Percentiles rank a stretch among this genome's conserved stretches.
Conservation (phyloP, 2,113 vertebrate species). For the Prinia subflava region DNA sequence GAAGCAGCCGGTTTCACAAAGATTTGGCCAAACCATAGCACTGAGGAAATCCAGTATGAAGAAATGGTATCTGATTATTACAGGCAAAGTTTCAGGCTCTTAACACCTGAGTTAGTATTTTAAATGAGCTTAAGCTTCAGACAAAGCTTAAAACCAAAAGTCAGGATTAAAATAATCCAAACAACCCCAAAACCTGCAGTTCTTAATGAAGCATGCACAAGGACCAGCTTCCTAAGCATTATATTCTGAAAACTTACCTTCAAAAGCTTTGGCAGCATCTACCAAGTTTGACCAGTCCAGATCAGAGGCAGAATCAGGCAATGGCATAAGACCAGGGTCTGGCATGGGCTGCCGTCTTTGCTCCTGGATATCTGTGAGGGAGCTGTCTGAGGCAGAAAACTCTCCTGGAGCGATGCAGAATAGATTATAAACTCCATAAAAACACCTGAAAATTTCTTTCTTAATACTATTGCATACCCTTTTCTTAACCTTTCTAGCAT, state of each 20-base stretch:
- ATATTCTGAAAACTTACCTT: conserved; percentile 75
- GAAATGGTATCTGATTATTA: not conserved
- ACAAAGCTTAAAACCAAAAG: not conserved
- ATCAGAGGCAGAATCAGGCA: conserved; percentile 86
- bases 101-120: not conserved
- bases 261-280: conserved; percentile 94
- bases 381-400: conserved; percentile 88
- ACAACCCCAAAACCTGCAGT: not conserved
- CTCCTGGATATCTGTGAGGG: conserved; percentile 86
- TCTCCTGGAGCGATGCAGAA: conserved; percentile 75
- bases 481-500: not conserved
- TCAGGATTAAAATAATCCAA: not conserved
- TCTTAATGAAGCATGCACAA: not conserved
- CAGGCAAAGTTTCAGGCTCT: not conserved
- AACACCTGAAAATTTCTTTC: not conserved
- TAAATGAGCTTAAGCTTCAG: not conserved
- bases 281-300: conserved; percentile 95
- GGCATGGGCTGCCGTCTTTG: conserved; percentile 84
- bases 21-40: not conserved
- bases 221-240: not conserved
- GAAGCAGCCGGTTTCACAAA: not conserved
- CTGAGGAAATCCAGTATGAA: not conserved
- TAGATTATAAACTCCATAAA: not conserved
- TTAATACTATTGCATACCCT: not conserved
- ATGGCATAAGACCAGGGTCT: conserved; percentile 89